Evolutionary conservation across 2,113 vertebrate genomes (phyloP), one percentile per base, ranked within the genome.

Genomic region (Chaetops frenatus): DNA sequence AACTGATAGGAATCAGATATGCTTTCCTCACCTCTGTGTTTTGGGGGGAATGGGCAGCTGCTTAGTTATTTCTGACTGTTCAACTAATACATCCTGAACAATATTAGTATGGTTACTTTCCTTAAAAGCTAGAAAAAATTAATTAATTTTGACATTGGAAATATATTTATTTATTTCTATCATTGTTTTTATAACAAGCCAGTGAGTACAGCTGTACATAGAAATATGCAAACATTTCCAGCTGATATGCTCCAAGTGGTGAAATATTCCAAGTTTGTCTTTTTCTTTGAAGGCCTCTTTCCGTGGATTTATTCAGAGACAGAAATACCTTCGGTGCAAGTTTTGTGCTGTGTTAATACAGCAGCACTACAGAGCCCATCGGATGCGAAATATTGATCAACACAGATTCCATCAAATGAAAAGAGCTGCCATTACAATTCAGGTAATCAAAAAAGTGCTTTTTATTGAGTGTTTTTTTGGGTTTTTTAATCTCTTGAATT

Each of bases 281-380:
- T 22, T 91, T 81, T 40, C n/a, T 61, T 91, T 80, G 70, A 79
- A 98, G 98, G 95, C 97, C 2, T 83, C 69, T 93, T 98, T 96
- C 85, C 97, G 97, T 81, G 97, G 97, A 62, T 90, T 95, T 90
- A 45, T 87, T 66, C 90, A 97, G 65, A 96, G 97, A 61, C 60
- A 40, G 66, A 88, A 47, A 57, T 98, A 97, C 62, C 95, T 97
- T 69, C 96, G 2, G 36, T 94, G 64, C 27, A 98, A 79, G 84
- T 78, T 28, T 50, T 86, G 96, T 33, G 94, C 81, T 44, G 10
- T 92, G 36, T 69, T 94, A 38, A 97, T 98, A 90, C 98, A 98
- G 81, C 94, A 92, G 51, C 69, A 84, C 66, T 98, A 97, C 87
- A 91, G 96, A 79, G 96, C 97, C 14, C 58, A 94, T 74, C 66